Base-by-base conservation (phyloP, 2,113 vertebrate species). In the Heteronetta atricapilla region DNA sequence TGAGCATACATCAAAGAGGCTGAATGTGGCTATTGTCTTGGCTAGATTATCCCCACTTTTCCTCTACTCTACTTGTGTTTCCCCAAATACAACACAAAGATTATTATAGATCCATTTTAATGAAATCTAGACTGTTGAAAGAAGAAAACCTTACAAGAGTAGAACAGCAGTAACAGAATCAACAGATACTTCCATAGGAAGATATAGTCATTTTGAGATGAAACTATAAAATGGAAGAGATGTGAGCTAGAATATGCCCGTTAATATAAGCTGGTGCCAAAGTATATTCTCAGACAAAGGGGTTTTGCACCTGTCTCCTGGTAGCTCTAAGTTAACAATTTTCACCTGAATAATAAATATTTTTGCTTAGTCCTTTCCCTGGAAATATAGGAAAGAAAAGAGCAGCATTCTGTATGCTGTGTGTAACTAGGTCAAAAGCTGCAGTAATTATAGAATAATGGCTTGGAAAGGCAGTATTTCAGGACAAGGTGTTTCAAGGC, bases 401-500 rank as follows among this genome's bases (percentile, higher is more conserved):
- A 93, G 25, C 68, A 87, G 67, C 73, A 64, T 74, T 60, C 70
- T 77, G 22, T 33, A 42, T 70, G 40, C 86, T 92, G 86, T 64
- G 55, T 89, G 68, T 66, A 94, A 87, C 59, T 93, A 63, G 88
- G 90, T 89, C 79, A 96, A 94, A 95, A 95, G 58, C 90, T 91
- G 88, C 28, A 84, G 95, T 86, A 97, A 95, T 96, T 96, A 72
- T 76, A 55, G 90, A 96, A 96, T 93, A 86, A 95, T 81, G 87
- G 88, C 74, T 95, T 62, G 91, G 95, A 82, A 95, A 97, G 73
- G 93, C 96, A 91, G 86, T 97, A 98, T 97, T 98, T 97, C 96
- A 97, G 93, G 85, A 94, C 93, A 96, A 97, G 97, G 97, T 97
- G 96, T 97, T 97, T 96, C 94, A 97, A 95, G 94, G 87, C 95